A percentile compares a stretch with the other conserved stretches of the same genome.
Evolutionary conservation across 2,113 vertebrate genomes (phyloP).

Genomic region (Prietella phreatophila): DNA sequence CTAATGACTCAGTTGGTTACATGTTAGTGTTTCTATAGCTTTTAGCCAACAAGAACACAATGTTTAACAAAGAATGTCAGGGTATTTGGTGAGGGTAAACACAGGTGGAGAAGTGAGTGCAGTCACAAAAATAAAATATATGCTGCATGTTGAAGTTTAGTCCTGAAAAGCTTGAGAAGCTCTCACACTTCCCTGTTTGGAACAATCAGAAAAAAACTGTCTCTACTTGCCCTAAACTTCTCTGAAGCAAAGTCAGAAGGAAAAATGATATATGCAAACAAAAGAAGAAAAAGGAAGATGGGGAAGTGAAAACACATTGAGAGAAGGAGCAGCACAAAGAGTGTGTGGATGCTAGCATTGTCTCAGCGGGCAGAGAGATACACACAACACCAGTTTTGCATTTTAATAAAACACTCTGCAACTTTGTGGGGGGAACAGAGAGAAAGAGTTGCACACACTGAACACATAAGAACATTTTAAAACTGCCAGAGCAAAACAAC

Average conservation of each 20-base stretch:
- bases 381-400: slow-evolving; percentile 62
- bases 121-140: slow-evolving; percentile 24
- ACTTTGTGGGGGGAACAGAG: slow-evolving; percentile 56
- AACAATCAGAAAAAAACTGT: slow-evolving; percentile 42
- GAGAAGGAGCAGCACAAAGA: slow-evolving; percentile 48
- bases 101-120: background rate
- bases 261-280: slow-evolving; percentile 41
- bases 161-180: slow-evolving; percentile 4
- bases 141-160: background rate
- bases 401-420: slow-evolving; percentile 66
- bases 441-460: slow-evolving; percentile 54
- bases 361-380: slow-evolving; percentile 63
- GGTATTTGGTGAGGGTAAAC: background rate
- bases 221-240: slow-evolving; percentile 58
- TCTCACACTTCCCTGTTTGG: slow-evolving; percentile 31
- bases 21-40: background rate
- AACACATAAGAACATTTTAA: slow-evolving; percentile 73
- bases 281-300: slow-evolving; percentile 21
- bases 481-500: slow-evolving; percentile 59
- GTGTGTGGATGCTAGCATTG: slow-evolving; percentile 62
- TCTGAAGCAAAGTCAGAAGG: slow-evolving; percentile 53
- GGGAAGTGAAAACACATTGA: slow-evolving; percentile 54
- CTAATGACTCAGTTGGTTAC: background rate
- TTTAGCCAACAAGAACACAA: background rate
- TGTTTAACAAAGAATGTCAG: background rate